Base-by-base conservation (phyloP, 2,797 vertebrate species). In the Schizopygopsis malacanthus region DNA sequence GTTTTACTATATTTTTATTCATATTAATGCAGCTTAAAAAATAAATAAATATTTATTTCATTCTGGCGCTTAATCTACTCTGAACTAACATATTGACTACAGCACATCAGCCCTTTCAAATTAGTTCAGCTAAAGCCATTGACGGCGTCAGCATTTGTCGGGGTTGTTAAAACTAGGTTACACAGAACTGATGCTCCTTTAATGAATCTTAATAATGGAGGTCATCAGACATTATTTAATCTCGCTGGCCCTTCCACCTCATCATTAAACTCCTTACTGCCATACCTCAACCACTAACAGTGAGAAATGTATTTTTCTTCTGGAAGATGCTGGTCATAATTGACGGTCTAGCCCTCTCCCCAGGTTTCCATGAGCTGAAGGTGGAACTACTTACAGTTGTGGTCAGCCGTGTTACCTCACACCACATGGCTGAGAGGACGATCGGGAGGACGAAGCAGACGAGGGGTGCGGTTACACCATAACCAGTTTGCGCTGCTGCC, bases 341-440 rank as follows among this genome's bases (percentile, higher is more conserved):
- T 81, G 56, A 71, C 76, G 50, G 80, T 82, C 81, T 79, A 72
- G 77, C 84, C 79, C 7, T 65, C 41, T 37, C 73, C 80, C 87
- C 87, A 80, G 89, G 70, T 89, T 88, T 89, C 89, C 87, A 88
- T 87, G 86, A 85, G 85, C 85, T 84, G 85, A 90, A 90, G 89
- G 85, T 90, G 83, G 86, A 85, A 87, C 81, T 83, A 81, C 80
- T 85, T 65, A 83, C 85, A 88, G 89, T 84, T 90, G 89, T 75
- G 87, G 82, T 85, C 89, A 86, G 86, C 85, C 86, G 73, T 88
- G 87, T 89, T 88, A 90, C 87, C 85, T 90, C 87, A 90, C 86
- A 86, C 83, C 85, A 88, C 78, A 80, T 71, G 75, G 83, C 70
- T 85, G 79, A 83, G 81, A 85, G 82, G 77, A 82, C 71, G 73